Evolutionary conservation across 2,797 vertebrate species (phyloP), one percentile per base, ranked within the genome.

Genomic region (Chromobotia macracanthus): DNA sequence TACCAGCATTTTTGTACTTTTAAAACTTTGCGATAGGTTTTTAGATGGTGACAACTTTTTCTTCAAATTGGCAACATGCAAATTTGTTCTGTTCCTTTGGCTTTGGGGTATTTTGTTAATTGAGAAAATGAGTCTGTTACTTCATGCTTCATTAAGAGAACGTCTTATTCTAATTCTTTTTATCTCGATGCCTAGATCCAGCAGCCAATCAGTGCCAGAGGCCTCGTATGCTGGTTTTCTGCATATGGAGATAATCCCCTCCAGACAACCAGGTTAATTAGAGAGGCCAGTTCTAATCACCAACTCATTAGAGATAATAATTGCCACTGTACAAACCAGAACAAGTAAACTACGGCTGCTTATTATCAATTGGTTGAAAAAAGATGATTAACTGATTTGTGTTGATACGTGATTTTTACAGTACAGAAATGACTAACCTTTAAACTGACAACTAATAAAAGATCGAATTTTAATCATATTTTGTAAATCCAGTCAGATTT

Each of bases 301-400:
- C 82, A 72, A 72, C 89, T 89, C 88, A 89, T 92, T 91, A 89
- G 80, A 83, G 80, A 87, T 89, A 90, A 88, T 68, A 90, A 88
- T 76, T 75, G 66, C 75, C 80, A 86, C 70, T 76, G 70, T 81
- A 84, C 71, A 84, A 83, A 83, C 51, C 28, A 80, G 80, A 23
- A 61, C 58, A 70, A 50, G 64, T 84, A 86, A 90, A 84, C 64
- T 68, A 79, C 67, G 58, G 44, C 35, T 25, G 77, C 75, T 82
- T 71, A 15, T 75, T 77, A 87, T 86, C 79, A 85, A 90, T 87
- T 60, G 60, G 67, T 31, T 64, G 53, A 72, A 51, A 31, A 3
- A 3, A 31, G 31, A 5, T 5, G 31, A 35, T 16, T 69, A 61
- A 15, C 41, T 44, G 41, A 44, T 44, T 44, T 44, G 41, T 44